Evolutionary conservation across 2,113 vertebrate genomes (phyloP).

Genomic region (Vulpes lagopus): DNA sequence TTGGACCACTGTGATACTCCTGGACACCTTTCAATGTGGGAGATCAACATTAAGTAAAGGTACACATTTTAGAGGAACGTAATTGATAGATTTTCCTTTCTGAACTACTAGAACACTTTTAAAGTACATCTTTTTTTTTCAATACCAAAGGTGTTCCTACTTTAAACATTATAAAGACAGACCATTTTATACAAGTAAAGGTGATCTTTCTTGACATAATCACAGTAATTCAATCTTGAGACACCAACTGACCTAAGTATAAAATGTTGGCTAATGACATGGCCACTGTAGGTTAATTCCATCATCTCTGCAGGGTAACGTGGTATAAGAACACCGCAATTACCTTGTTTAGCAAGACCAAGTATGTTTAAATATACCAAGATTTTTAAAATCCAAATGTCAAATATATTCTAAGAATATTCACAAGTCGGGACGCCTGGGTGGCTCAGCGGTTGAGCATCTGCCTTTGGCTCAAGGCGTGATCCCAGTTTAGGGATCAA

Average conservation of each 20-base stretch:
- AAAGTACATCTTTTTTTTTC: not conserved
- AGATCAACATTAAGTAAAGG: conserved; percentile 13
- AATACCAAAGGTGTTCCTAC: not conserved
- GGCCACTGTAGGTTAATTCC: not conserved
- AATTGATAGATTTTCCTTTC: not conserved
- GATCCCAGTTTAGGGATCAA: too few relatives aligned
- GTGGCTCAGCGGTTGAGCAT: too few relatives aligned
- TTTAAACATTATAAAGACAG: not conserved
- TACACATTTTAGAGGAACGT: not conserved
- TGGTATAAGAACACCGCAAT: not conserved
- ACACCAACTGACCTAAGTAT: not conserved
- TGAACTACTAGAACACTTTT: not conserved
- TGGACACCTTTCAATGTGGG: not conserved
- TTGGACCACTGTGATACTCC: not conserved
- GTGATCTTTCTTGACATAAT: not conserved
- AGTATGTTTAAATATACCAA: not conserved
- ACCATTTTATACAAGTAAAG: not conserved
- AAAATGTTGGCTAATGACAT: not conserved
- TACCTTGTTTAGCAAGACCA: not conserved
- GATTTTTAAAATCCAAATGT: not conserved
- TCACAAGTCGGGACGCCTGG: too few relatives aligned
- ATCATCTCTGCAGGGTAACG: not conserved
- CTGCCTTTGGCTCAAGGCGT: too few relatives aligned
- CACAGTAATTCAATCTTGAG: not conserved
- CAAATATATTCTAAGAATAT: not conserved